Evolutionary conservation across 2,113 vertebrate species (phyloP).

Genomic region (Coryphaenoides rupestris): DNA sequence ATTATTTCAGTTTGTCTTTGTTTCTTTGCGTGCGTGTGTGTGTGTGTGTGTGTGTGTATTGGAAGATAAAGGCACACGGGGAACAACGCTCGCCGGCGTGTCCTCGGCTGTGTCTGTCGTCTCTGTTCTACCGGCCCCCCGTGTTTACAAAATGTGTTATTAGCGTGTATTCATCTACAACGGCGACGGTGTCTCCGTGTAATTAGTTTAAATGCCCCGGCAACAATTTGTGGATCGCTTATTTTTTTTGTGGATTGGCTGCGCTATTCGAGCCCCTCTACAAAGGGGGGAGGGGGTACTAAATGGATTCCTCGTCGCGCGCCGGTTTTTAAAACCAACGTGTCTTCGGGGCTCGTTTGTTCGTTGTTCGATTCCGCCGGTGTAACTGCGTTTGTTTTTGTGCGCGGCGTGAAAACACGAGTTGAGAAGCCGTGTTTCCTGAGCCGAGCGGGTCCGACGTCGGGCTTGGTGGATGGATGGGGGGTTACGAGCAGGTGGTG

Average conservation of each 20-base stretch:
- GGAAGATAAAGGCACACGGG: no score
- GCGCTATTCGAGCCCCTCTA: constrained; percentile 38
- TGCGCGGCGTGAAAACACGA: constrained; percentile 61
- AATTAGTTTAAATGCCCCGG: constrained; percentile 31
- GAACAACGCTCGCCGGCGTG: no score
- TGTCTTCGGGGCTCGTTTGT: constrained; percentile 63
- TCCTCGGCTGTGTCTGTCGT: no score
- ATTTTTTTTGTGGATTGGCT: constrained; percentile 29
- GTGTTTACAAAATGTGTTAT: constrained; percentile 1
- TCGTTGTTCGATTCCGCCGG: constrained; percentile 52
- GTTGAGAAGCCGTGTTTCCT: constrained; percentile 63
- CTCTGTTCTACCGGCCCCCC: neutral
- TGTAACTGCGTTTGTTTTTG: constrained; percentile 59
- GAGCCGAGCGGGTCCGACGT: constrained; percentile 61
- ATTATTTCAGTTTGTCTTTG: neutral
- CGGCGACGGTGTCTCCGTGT: constrained; percentile 19
- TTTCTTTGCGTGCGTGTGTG: neutral
- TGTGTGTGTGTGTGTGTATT: neutral
- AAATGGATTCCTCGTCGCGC: constrained; percentile 52
- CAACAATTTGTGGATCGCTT: constrained; percentile 18
- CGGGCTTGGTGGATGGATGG: constrained; percentile 55
- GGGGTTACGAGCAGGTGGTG: constrained; percentile 41
- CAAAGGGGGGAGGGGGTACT: constrained; percentile 37
- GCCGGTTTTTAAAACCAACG: constrained; percentile 58
- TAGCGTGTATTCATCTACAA: constrained; percentile 26